phyloP scores from a whole-genome alignment of 2,113 vertebrate genomes.

The Sander vitreus region DNA sequence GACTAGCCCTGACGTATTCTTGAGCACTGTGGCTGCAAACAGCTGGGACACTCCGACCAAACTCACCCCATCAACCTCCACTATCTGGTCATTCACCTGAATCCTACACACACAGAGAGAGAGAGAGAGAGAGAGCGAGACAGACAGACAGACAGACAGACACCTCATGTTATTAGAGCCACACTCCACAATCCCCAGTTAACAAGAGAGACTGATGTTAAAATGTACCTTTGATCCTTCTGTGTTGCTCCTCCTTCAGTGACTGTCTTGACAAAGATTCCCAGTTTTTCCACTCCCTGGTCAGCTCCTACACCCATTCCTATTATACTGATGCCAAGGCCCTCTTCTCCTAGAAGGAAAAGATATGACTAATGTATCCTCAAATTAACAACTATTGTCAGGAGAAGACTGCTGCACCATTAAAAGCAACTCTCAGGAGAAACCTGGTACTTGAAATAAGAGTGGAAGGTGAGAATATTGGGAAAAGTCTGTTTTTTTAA shows the following conservation, averaged over 20 bases:
- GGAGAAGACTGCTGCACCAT: neutral
- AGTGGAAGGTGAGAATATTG: neutral
- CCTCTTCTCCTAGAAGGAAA: slow-evolving; percentile 84
- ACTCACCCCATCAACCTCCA: slow-evolving; percentile 92
- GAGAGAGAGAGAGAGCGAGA: too few species aligned
- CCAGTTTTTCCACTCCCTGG: slow-evolving; percentile 92
- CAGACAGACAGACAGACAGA: neutral
- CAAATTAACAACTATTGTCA: neutral
- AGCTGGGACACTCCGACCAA: slow-evolving; percentile 93
- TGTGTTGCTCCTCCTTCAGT: slow-evolving; percentile 90
- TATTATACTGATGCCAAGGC: slow-evolving; percentile 93
- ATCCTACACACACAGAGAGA: slow-evolving; percentile 86
- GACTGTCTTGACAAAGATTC: slow-evolving; percentile 94
- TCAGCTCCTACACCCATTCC: slow-evolving; percentile 95
- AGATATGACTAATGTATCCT: neutral
- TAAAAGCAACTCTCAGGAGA: neutral
- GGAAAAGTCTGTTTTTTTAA: neutral
- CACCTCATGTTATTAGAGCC: neutral
- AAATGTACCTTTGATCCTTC: slow-evolving; percentile 86
- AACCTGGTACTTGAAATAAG: neutral
- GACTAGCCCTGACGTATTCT: slow-evolving; percentile 92
- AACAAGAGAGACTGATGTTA: neutral
- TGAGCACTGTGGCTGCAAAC: slow-evolving; percentile 92
- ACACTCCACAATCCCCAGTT: neutral
- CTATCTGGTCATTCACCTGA: slow-evolving; percentile 93